These are phyloP conservation scores for Coilia nasus DNA, from an alignment of 2,797 vertebrate species.

Conservation along the genomic window DNA sequence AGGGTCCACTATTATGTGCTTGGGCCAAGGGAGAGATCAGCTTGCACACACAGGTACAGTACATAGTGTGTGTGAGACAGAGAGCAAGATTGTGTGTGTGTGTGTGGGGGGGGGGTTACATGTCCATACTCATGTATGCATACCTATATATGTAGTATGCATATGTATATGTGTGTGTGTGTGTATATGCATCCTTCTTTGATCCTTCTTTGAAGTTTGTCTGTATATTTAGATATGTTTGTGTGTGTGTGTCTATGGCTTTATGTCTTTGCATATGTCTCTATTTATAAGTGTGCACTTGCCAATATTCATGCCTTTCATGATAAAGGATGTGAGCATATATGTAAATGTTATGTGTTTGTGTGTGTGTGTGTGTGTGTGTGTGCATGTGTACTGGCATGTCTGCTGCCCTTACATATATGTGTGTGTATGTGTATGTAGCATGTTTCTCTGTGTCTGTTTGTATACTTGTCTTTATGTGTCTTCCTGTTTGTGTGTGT, in stretches of 20 bases:
- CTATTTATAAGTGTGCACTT: too few species aligned
- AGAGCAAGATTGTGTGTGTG: not conserved
- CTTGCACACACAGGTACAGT: not conserved
- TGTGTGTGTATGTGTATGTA: not conserved
- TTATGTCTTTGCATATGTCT: too few species aligned
- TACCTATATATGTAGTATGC: too few species aligned
- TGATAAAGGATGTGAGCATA: too few species aligned
- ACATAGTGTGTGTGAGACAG: not conserved
- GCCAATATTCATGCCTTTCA: too few species aligned
- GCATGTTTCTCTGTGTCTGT: too few species aligned
- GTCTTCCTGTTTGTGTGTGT: not conserved
- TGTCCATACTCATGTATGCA: too few species aligned
- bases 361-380: not conserved
- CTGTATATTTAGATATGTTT: too few species aligned
- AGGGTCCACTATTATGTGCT: not conserved
- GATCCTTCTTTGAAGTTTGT: too few species aligned
- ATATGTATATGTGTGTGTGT: not conserved
- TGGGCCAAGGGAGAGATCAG: not conserved
- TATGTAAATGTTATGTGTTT: too few species aligned
- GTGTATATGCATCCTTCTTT: not conserved
- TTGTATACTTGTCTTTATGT: not conserved
- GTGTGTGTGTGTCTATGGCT: too few species aligned
- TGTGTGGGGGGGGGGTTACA: too few species aligned
- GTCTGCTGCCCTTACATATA: not conserved
- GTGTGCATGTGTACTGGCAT: not conserved